A percentile compares a stretch with the other conserved stretches of the same genome.
Evolutionary conservation across 2,113 vertebrate species (phyloP).

Genomic region (Dipodomys spectabilis): DNA sequence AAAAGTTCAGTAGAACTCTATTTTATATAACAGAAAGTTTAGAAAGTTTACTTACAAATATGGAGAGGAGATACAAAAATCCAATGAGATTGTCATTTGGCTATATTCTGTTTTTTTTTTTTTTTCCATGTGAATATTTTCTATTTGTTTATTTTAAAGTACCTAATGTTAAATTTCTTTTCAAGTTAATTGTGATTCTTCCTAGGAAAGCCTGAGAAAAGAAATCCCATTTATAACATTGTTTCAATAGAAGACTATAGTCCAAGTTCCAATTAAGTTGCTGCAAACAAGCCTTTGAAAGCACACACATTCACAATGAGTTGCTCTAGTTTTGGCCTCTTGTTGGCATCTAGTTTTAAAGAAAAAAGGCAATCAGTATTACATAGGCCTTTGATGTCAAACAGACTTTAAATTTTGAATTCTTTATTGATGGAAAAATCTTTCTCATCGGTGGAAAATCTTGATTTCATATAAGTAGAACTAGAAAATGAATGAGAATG

Average conservation of each 20-base stretch:
- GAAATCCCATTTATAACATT: conserved; percentile 66
- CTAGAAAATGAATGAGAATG: conserved; percentile 46
- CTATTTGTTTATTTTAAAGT: conserved; percentile 64
- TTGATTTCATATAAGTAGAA: conserved; percentile 40
- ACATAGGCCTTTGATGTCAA: conserved; percentile 60
- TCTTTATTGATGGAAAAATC: conserved; percentile 54
- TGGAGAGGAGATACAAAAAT: not conserved
- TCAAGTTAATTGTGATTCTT: conserved; percentile 39
- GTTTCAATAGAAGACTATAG: conserved; percentile 68
- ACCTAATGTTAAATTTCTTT: conserved; percentile 60
- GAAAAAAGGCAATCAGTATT: conserved; percentile 39
- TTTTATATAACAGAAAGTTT: not conserved
- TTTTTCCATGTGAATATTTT: not conserved
- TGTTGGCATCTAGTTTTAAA: conserved; percentile 75
- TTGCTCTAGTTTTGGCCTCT: conserved; percentile 76
- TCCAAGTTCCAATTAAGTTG: conserved; percentile 74
- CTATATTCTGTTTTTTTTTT: conserved; percentile 14
- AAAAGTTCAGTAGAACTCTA: not conserved
- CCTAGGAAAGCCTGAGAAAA: conserved; percentile 74
- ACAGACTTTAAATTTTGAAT: conserved; percentile 46
- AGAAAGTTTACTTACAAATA: not conserved
- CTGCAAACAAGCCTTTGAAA: conserved; percentile 66
- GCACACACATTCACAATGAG: conserved; percentile 65
- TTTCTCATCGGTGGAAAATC: conserved; percentile 51
- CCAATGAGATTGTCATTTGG: not conserved